Conservation (phyloP, 2,797 vertebrate genomes). For the Acanthis flammea region DNA sequence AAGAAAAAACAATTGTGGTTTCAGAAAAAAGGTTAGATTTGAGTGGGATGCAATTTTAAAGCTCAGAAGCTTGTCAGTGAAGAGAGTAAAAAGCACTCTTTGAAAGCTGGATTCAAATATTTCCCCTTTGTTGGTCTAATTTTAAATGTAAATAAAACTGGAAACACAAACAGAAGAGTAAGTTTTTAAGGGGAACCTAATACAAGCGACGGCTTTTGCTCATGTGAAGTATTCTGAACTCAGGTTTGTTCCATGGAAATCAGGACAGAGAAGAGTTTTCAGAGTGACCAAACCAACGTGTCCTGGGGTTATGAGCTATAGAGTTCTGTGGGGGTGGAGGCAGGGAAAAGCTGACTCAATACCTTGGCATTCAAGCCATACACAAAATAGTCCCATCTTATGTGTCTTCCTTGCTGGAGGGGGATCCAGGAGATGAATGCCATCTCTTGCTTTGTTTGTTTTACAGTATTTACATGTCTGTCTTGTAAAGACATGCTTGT, state of each 20-base stretch:
- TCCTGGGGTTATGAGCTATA: background rate
- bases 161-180: background rate
- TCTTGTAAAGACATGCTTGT: slow-evolving; percentile 30
- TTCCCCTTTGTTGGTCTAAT: background rate
- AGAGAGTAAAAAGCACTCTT: background rate
- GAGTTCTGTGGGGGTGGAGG: background rate
- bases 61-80: background rate
- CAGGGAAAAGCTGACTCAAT: slow-evolving; percentile 26
- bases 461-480: slow-evolving; percentile 25
- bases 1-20: background rate
- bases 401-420: background rate
- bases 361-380: background rate
- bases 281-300: background rate
- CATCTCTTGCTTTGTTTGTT: background rate
- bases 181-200: background rate
- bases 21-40: background rate
- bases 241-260: background rate
- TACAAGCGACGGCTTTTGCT: background rate
- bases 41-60: background rate
- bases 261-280: background rate
- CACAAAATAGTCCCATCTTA: background rate
- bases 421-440: background rate
- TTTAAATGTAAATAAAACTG: background rate
- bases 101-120: background rate
- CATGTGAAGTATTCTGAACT: background rate